Evolutionary conservation across 2,888 invertebrate species (phyloP).

Genomic region (Chrysolina haemoptera): DNA sequence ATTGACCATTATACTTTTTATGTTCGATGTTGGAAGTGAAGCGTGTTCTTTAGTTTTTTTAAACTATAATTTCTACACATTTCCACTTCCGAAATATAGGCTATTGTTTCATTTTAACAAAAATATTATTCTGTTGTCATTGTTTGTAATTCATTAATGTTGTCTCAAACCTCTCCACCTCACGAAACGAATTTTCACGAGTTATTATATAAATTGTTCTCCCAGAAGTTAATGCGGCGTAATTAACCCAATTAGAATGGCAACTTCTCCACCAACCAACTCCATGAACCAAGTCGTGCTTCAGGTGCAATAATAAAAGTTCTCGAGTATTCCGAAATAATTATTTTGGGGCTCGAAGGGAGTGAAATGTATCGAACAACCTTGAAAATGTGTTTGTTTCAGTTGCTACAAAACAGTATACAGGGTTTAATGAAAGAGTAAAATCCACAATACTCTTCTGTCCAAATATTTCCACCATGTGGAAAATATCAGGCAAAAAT

Average conservation of each 20-base stretch:
- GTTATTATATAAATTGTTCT: slow-evolving; percentile 43
- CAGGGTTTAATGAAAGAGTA: no score
- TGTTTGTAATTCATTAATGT: slow-evolving; percentile 2
- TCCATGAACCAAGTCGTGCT: slow-evolving; percentile 2
- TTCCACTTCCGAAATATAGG: no score
- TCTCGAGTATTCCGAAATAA: not conserved
- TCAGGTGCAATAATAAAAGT: not conserved
- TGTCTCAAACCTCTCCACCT: not conserved
- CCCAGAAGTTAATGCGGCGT: slow-evolving; percentile 39
- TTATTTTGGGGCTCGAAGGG: not conserved
- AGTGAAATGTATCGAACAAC: not conserved
- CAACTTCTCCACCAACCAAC: slow-evolving; percentile 33
- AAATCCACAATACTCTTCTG: no score
- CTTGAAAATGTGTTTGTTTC: not conserved
- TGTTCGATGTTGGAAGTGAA: no score
- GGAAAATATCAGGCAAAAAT: no score
- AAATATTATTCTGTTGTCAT: not conserved
- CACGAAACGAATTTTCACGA: slow-evolving; percentile 19
- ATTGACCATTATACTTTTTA: no score
- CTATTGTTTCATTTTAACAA: not conserved
- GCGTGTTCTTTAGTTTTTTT: no score
- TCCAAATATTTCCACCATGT: no score
- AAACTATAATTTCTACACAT: no score
- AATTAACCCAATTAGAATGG: slow-evolving; percentile 43
- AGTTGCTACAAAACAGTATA: no score